A percentile compares a stretch with the other conserved stretches of the same genome.
These are phyloP conservation scores for Ara ararauna DNA, from an alignment of 2,797 vertebrate genomes.

Conservation along the genomic window DNA sequence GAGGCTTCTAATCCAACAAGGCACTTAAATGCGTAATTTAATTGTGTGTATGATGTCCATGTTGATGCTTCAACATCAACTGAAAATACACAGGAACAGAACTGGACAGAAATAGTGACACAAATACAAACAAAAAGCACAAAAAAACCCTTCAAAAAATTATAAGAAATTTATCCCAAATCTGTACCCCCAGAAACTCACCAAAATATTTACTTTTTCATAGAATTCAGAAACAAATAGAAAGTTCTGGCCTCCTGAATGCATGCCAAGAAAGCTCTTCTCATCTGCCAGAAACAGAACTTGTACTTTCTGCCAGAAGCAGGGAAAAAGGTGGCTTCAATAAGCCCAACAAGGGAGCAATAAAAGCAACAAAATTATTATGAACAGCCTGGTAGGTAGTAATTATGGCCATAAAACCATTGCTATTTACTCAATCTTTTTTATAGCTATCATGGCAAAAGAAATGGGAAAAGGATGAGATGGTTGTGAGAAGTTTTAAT, in stretches of 20 bases:
- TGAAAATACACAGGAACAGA: not conserved
- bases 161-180: not conserved
- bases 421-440: conserved; percentile 19
- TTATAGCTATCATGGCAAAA: conserved; percentile 4
- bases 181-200: not conserved
- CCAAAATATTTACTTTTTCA: not conserved
- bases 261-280: conserved; percentile 10
- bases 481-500: not conserved
- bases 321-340: conserved; percentile 49
- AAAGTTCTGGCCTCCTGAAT: not conserved
- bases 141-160: not conserved
- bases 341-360: conserved; percentile 26
- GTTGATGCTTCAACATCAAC: not conserved
- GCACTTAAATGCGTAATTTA: not conserved
- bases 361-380: conserved; percentile 56
- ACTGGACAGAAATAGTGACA: not conserved
- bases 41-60: not conserved
- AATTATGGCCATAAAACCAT: conserved; percentile 15
- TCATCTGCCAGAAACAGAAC: conserved; percentile 45
- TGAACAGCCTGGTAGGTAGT: conserved; percentile 49
- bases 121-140: not conserved
- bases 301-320: not conserved
- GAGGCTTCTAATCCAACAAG: not conserved
- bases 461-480: not conserved
- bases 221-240: not conserved